phyloP scores from a whole-genome alignment of 2,113 vertebrate species.

The Vireo altiloquus region DNA sequence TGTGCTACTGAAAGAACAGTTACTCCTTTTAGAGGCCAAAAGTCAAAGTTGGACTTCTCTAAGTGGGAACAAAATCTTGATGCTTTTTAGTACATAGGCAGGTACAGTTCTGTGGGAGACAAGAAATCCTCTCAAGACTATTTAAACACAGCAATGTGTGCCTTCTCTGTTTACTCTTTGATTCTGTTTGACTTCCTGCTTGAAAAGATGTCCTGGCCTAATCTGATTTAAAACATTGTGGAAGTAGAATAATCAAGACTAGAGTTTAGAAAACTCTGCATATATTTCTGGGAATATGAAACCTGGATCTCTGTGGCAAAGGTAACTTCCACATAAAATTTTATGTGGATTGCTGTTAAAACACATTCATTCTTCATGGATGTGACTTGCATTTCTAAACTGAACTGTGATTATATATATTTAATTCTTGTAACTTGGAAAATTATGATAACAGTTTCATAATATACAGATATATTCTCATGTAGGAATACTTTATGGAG shows the following conservation, averaged over 20 bases:
- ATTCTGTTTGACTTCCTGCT: not conserved
- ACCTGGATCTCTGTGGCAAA: not conserved
- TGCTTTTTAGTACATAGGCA: not conserved
- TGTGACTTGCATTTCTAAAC: not conserved
- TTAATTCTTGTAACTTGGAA: not conserved
- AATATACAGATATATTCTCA: not conserved
- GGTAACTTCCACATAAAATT: not conserved
- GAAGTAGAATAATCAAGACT: not conserved
- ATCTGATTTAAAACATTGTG: not conserved
- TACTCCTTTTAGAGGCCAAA: not conserved
- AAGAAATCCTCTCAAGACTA: not conserved
- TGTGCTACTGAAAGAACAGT: not conserved
- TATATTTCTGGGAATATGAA: not conserved
- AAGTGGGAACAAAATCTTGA: not conserved
- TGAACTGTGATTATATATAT: not conserved
- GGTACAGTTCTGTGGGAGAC: not conserved
- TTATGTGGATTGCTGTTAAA: not conserved
- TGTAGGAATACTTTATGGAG: not conserved
- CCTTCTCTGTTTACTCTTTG: not conserved
- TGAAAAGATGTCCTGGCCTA: not conserved
- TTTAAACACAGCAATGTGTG: not conserved
- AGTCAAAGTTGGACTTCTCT: not conserved
- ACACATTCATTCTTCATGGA: not conserved
- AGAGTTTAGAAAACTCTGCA: not conserved
- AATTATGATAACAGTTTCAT: not conserved